Evolutionary conservation across 2,888 invertebrate genomes (phyloP), one percentile per base, ranked within the genome.

Genomic region (Pachymerium ferrugineum): DNA sequence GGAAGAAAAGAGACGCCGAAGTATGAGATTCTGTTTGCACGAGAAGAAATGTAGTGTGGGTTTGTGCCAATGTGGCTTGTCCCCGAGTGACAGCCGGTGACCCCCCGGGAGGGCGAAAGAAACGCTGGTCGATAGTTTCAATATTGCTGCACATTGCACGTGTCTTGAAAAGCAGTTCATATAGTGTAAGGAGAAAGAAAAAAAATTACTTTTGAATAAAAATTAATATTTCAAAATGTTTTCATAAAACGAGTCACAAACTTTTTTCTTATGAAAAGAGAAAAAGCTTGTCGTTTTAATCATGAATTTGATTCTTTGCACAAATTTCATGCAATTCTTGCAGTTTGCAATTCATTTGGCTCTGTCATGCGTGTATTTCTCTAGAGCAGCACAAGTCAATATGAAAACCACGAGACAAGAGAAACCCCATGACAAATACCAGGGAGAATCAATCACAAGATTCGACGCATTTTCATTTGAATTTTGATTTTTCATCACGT

Each of bases 11-110:
- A 54, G 47, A 54, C 22, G 47, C 47, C 47, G 47, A 54, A 5
- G 47, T 54, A 54, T 54, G 47, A 54, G 47, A 54, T 54, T 54
- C 47, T 54, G 47, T 54, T 54, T 54, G 47, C 47, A 54, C 47
- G 47, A 54, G 47, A 54, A 54, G 47, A 54, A 54, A 54, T 54
- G 47, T 54, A 54, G 47, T 54, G 47, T 54, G 47, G 47, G 47
- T 54, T 54, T 54, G 47, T 54, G 47, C 47, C 47, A 54, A 54
- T 54, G 47, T 54, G 47, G 47, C 47, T 54, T 54, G 47, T 54
- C 47, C 47, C 19, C 47, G 47, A 22, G 47, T 54, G 47, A 54
- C 47, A 54, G 47, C 47, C 19, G 47, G 47, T 54, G 47, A 54
- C 47, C 47, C 47, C 47, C 47, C 8, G n/a, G 22, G 47, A 54